Conservation (phyloP, 2,888 invertebrate genomes). For the Nomada fucata region DNA sequence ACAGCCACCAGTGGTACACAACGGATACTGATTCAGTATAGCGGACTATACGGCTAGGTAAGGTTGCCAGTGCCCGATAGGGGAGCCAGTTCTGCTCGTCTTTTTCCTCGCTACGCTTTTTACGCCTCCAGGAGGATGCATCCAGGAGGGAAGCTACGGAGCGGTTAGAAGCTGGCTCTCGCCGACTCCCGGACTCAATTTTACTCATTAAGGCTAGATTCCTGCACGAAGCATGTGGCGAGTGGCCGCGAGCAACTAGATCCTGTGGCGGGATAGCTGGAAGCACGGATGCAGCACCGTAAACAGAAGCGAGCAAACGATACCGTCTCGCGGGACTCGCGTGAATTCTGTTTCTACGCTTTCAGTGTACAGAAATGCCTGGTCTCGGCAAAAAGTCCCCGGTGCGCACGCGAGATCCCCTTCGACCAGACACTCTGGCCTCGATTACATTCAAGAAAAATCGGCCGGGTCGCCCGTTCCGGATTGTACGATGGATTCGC, state of each 20-base stretch:
- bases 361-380: conserved; percentile 1
- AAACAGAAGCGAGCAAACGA: conserved; percentile 69
- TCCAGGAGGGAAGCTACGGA: conserved; percentile 42
- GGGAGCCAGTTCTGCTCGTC: conserved; percentile 30
- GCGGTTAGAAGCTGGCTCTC: conserved; percentile 41
- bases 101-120: conserved; percentile 40
- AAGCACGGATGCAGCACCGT: conserved; percentile 62
- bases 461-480: background rate
- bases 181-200: conserved; percentile 72
- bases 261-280: conserved; percentile 78
- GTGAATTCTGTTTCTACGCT: conserved; percentile 68
- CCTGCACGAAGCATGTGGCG: conserved; percentile 78
- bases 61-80: conserved; percentile 43
- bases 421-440: conserved; percentile 1
- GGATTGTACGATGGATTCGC: background rate
- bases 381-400: conserved; percentile 16
- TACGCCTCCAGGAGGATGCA: conserved; percentile 37
- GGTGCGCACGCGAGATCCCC: conserved; percentile 32
- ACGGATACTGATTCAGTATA: conserved; percentile 68
- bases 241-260: conserved; percentile 74
- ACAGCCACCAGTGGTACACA: conserved; percentile 28
- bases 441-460: conserved; percentile 43
- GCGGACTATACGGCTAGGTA: conserved; percentile 7
- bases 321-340: conserved; percentile 65
- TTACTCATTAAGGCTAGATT: conserved; percentile 83